Conservation (phyloP, 37 sponge, comb jelly and placozoan genomes). For the Cladorhizidae sp. region DNA sequence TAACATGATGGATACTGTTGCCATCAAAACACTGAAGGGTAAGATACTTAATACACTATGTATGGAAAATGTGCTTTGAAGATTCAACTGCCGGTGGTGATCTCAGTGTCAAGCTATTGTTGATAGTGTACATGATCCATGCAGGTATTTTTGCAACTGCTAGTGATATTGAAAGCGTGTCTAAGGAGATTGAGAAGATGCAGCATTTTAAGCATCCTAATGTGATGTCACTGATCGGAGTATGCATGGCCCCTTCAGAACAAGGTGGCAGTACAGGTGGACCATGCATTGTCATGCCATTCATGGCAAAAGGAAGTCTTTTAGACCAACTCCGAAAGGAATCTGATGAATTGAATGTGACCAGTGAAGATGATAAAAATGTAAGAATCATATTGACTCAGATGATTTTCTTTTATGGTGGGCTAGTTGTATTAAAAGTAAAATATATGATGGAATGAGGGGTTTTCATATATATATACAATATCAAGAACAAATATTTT, state of each 20-base stretch:
- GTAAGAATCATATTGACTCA: too few species aligned
- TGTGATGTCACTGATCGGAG: conserved; percentile 42
- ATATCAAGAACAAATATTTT: too few species aligned
- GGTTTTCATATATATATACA: too few species aligned
- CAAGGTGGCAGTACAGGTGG: neutral
- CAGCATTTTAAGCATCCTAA: conserved; percentile 30
- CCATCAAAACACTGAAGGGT: conserved; percentile 23
- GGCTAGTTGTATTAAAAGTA: too few species aligned
- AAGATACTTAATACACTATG: neutral
- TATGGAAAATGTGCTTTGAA: too few species aligned
- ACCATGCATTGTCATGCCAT: conserved; percentile 32
- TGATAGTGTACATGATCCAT: too few species aligned
- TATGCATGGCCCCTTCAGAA: conserved; percentile 10
- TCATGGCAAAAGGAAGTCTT: conserved; percentile 42
- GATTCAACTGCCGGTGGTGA: too few species aligned
- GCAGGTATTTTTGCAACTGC: conserved; percentile 4
- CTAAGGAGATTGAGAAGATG: conserved; percentile 27
- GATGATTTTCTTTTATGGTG: too few species aligned
- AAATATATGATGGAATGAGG: too few species aligned
- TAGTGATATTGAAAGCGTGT: conserved; percentile 1
- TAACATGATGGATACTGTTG: neutral
- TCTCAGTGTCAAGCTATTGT: too few species aligned
- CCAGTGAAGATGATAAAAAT: neutral
- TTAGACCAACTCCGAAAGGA: conserved; percentile 16
- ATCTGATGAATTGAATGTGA: neutral